These are phyloP conservation scores for Pelodiscus sinensis DNA, from an alignment of 2,113 vertebrate genomes.

Conservation along the genomic window DNA sequence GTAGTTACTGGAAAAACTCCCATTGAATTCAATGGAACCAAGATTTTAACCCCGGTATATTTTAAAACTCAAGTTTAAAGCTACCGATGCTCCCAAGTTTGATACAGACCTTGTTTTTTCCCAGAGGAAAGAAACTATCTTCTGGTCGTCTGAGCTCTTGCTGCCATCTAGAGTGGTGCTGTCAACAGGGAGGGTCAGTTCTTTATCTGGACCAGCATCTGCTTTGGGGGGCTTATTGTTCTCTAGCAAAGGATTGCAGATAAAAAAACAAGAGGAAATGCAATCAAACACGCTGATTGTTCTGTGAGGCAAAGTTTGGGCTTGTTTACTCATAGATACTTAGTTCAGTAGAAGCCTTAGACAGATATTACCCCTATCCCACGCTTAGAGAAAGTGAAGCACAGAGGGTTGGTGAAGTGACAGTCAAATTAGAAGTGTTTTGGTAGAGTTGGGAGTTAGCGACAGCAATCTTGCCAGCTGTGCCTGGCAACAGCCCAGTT, in stretches of 20 bases:
- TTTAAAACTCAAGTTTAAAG: not conserved
- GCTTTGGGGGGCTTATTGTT: slow-evolving; percentile 96
- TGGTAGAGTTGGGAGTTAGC: not conserved
- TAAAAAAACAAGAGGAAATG: not conserved
- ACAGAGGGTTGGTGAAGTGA: not conserved
- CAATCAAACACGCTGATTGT: not conserved
- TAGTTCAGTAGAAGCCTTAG: not conserved
- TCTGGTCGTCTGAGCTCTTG: slow-evolving; percentile 95
- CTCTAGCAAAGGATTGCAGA: slow-evolving; percentile 79
- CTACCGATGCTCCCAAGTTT: not conserved
- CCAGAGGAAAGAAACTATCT: slow-evolving; percentile 91
- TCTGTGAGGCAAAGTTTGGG: not conserved
- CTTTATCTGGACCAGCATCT: slow-evolving; percentile 96
- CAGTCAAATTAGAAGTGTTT: not conserved
- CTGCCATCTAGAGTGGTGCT: slow-evolving; percentile 94
- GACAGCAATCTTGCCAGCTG: not conserved
- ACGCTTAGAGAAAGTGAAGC: not conserved
- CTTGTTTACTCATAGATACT: not conserved
- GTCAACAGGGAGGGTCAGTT: slow-evolving; percentile 94
- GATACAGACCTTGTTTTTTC: slow-evolving; percentile 87
- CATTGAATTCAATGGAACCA: not conserved
- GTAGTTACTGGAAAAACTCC: not conserved
- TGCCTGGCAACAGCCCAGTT: not conserved
- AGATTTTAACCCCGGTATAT: not conserved
- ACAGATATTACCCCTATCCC: not conserved